phyloP scores from a whole-genome alignment of 2,888 invertebrate species.

The Cloeon dipterum region DNA sequence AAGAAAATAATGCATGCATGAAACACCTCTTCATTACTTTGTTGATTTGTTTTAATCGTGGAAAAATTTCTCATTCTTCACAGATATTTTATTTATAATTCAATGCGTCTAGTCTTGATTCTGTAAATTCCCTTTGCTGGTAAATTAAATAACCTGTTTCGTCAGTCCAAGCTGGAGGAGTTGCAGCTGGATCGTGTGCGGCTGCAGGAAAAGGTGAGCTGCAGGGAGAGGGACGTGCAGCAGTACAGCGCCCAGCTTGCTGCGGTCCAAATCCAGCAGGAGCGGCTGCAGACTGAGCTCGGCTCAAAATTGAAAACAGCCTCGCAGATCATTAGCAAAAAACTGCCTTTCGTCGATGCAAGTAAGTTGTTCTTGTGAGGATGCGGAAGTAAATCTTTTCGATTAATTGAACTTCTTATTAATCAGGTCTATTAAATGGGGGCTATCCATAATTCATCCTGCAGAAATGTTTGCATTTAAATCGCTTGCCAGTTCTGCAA shows the following conservation, averaged over 20 bases:
- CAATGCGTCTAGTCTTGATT: too few relatives aligned
- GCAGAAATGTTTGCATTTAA: too few relatives aligned
- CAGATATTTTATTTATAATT: background rate
- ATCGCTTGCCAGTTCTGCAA: too few relatives aligned
- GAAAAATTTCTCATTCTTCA: too few relatives aligned
- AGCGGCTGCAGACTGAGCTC: constrained; percentile 6
- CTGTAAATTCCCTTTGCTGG: too few relatives aligned
- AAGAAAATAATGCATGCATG: too few relatives aligned
- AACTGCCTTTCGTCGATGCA: constrained; percentile 10
- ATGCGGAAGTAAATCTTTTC: background rate
- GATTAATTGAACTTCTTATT: too few relatives aligned
- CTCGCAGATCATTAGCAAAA: constrained; percentile 7
- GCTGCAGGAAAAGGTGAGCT: constrained; percentile 4
- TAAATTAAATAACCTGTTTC: too few relatives aligned
- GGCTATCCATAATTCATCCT: too few relatives aligned
- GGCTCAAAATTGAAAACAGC: constrained; percentile 7
- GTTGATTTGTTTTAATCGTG: too few relatives aligned
- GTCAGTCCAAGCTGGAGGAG: constrained; percentile 7
- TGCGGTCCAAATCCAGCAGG: constrained; percentile 5
- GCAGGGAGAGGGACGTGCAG: constrained; percentile 6
- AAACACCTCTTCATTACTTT: too few relatives aligned
- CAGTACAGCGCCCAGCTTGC: constrained; percentile 5
- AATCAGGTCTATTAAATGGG: too few relatives aligned
- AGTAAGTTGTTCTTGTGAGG: constrained; percentile 9
- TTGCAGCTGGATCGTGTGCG: constrained; percentile 7